Evolutionary conservation across 2,797 vertebrate genomes (phyloP).

Genomic region (Microhierax caerulescens): DNA sequence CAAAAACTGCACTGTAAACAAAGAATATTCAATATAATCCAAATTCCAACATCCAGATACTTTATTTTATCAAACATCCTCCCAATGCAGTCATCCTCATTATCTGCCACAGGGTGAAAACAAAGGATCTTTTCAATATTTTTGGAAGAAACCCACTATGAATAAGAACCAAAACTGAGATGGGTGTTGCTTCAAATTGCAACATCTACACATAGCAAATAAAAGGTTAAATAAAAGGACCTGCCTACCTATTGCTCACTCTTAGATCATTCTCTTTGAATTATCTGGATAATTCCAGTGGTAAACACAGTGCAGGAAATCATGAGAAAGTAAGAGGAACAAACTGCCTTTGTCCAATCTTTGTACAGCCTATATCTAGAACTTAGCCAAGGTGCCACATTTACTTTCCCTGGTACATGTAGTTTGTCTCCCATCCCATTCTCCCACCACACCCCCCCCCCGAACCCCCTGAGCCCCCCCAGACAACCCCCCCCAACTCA

Average conservation of each 20-base stretch:
- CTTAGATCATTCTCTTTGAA: background rate
- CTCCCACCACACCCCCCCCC: no score
- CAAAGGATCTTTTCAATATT: slow-evolving; percentile 22
- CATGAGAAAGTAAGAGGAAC: background rate
- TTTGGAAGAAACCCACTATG: slow-evolving; percentile 25
- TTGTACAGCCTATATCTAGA: background rate
- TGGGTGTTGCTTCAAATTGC: slow-evolving; percentile 19
- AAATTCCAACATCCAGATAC: background rate
- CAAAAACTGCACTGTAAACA: background rate
- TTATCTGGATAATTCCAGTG: background rate
- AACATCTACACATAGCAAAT: background rate
- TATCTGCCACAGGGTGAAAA: background rate
- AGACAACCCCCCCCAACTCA: no score
- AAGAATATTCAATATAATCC: background rate
- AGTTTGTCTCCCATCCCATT: no score
- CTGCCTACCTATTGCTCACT: background rate
- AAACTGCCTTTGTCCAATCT: background rate
- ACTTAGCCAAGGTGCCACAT: background rate
- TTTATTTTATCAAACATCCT: background rate
- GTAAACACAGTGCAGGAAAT: slow-evolving; percentile 12
- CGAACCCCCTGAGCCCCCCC: no score
- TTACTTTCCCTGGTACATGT: background rate
- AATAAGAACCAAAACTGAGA: slow-evolving; percentile 13
- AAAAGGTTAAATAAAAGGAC: slow-evolving; percentile 9
- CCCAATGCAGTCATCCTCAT: background rate